Percentiles rank a stretch among this genome's conserved stretches.
phyloP scores from a whole-genome alignment of 2,797 vertebrate species.

The Chiloscyllium punctatum region DNA sequence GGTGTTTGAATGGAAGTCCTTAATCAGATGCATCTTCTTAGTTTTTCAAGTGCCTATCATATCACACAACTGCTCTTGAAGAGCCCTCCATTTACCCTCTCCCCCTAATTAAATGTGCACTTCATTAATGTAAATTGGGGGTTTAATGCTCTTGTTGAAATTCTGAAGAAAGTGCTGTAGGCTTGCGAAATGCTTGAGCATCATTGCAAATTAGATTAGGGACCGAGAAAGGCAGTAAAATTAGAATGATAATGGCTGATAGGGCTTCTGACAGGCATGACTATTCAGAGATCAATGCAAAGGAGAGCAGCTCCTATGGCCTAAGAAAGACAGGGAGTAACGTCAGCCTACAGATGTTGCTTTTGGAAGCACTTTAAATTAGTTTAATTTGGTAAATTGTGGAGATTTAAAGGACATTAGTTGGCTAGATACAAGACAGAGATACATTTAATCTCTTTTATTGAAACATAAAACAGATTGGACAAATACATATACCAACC shows the following conservation, averaged over 20 bases:
- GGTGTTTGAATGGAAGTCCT: slow-evolving; percentile 47
- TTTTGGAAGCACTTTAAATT: slow-evolving; percentile 97
- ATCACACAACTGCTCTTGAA: slow-evolving; percentile 67
- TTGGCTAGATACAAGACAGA: slow-evolving; percentile 80
- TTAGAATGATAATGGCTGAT: slow-evolving; percentile 99
- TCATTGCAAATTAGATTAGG: slow-evolving; percentile 99
- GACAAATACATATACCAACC: slow-evolving; percentile 80
- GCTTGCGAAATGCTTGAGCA: slow-evolving; percentile 89
- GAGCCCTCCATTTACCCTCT: slow-evolving; percentile 75
- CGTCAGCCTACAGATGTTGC: slow-evolving; percentile 95
- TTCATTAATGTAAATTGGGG: slow-evolving; percentile 99
- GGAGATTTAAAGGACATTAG: slow-evolving; percentile 94
- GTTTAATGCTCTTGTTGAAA: slow-evolving; percentile 99
- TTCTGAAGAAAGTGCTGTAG: slow-evolving; percentile 98
- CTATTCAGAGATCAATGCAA: slow-evolving; percentile 98
- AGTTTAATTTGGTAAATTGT: slow-evolving; percentile 99
- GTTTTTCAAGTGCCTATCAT: slow-evolving; percentile 59
- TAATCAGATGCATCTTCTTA: slow-evolving; percentile 57
- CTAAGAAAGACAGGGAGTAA: slow-evolving; percentile 75
- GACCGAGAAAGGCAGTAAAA: slow-evolving; percentile 97
- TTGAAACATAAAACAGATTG: slow-evolving; percentile 83
- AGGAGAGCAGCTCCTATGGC: slow-evolving; percentile 75
- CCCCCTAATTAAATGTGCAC: slow-evolving; percentile 98
- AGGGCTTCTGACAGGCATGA: slow-evolving; percentile 99
- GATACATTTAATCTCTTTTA: slow-evolving; percentile 83